These are phyloP conservation scores for Chirona hameri DNA, from an alignment of 2,888 invertebrate genomes.

Conservation along the genomic window DNA sequence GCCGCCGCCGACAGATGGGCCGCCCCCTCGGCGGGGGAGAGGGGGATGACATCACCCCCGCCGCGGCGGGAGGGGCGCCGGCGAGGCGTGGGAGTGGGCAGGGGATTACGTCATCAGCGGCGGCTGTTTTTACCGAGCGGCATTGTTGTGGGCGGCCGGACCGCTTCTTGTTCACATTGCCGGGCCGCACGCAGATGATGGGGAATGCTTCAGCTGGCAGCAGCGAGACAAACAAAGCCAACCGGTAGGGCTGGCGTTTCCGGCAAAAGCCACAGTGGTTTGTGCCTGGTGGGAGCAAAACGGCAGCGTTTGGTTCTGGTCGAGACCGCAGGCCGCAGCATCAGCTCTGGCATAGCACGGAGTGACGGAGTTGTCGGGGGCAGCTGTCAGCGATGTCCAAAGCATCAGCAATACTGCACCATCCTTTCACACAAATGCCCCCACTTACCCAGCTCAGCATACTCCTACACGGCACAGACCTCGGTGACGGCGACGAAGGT, in stretches of 20 bases:
- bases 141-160: neutral
- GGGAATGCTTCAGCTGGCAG: neutral
- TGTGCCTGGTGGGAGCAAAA: neutral
- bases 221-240: neutral
- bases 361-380: no score
- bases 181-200: neutral
- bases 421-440: no score
- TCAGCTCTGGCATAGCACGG: no score
- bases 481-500: no score
- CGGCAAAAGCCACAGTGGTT: neutral
- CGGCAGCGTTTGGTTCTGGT: neutral
- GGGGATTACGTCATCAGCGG: neutral
- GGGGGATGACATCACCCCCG: neutral
- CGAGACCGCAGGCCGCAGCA: no score
- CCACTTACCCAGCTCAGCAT: no score
- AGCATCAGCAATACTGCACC: no score
- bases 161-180: neutral
- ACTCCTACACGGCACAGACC: no score
- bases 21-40: neutral
- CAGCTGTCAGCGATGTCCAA: no score
- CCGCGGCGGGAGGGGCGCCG: neutral
- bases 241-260: neutral
- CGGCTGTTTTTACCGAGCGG: neutral
- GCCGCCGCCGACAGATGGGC: neutral
- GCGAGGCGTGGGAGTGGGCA: neutral